These are phyloP conservation scores for Drosophila lowei DNA, from an alignment of 1,140 invertebrate species.

Conservation along the genomic window DNA sequence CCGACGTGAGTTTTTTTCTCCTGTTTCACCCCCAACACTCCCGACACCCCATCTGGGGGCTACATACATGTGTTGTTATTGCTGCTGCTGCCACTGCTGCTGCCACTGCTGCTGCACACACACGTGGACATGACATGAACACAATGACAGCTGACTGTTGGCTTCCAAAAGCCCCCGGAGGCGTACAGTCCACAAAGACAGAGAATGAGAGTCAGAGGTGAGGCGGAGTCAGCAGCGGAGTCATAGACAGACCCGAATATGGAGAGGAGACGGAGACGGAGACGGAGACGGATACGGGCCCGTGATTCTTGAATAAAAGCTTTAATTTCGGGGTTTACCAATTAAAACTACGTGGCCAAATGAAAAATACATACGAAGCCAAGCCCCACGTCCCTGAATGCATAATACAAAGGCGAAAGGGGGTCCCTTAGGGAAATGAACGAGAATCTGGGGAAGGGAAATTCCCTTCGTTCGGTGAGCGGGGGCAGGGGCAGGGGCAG, in stretches of 20 bases:
- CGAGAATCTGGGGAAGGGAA: neutral
- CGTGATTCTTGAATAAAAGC: constrained; percentile 81
- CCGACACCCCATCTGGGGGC: neutral
- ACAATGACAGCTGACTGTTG: constrained; percentile 81
- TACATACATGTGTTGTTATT: constrained; percentile 54
- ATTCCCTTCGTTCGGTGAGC: constrained; percentile 11
- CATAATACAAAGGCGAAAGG: constrained; percentile 11
- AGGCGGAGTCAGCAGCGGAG: constrained; percentile 1
- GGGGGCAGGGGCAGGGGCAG: constrained; percentile 15
- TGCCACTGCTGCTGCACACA: constrained; percentile 53
- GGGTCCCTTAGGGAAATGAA: constrained; percentile 18
- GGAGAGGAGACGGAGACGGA: neutral
- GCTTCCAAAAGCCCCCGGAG: constrained; percentile 76
- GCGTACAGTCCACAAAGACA: constrained; percentile 67
- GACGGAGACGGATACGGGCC: constrained; percentile 21
- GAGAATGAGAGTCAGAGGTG: constrained; percentile 22
- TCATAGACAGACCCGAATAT: constrained; percentile 7
- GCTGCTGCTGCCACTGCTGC: constrained; percentile 57
- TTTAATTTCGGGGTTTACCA: constrained; percentile 80
- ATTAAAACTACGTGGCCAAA: constrained; percentile 80
- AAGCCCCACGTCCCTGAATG: neutral
- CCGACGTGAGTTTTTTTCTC: constrained; percentile 59
- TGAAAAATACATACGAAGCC: constrained; percentile 69
- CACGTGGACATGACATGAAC: constrained; percentile 76
- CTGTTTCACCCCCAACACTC: constrained; percentile 7